Evolutionary conservation across 2,888 invertebrate genomes (phyloP), one percentile per base, ranked within the genome.

Genomic region (Thymelicus lineola): DNA sequence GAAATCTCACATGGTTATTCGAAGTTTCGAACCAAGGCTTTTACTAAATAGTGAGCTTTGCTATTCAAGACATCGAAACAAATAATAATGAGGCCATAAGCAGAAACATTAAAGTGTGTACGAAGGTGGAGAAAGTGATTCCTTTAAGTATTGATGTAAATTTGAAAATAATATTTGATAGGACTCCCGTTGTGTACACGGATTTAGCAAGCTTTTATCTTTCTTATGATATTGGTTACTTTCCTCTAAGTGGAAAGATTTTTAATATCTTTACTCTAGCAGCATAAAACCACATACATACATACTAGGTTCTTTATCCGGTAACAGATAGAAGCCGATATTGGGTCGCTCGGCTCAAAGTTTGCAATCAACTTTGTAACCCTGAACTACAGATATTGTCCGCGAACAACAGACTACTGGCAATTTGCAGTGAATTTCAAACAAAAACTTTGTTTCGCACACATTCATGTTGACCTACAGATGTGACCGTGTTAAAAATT

Each of bases 321-420:
- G 5, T 17, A 50, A 15, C 17, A 15, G 48, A 50, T 50, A 50
- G 48, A 50, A n/a, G 7, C 48, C 7, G 48, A 50, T 50, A 17
- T 50, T 6, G 2, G 9, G 35, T 36, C 48, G n/a, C 35, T 36
- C 14, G 9, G 38, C 36, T 36, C 35, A 36, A 14, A 58, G 35
- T 58, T 35, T n/a, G 58, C 35, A 17, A 42, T 20, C 17, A 60
- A 60, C 59, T 60, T 60, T 42, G 59, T 60, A 60, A 60, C 59
- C 59, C 42, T 42, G 59, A 60, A 60, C 59, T 60, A 42, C 58
- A 7, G 10, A 42, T 42, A 42, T 9, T 42, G 15, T 50, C 17
- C 15, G 48, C 15, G 6, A 17, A 50, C 48, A 50, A 50, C 17
- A 15, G 48, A 17, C 48, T 7, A 50, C 48, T 7, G 48, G 48